Evolutionary conservation across 2,113 vertebrate species (phyloP).

Genomic region (Ptyas mucosa): DNA sequence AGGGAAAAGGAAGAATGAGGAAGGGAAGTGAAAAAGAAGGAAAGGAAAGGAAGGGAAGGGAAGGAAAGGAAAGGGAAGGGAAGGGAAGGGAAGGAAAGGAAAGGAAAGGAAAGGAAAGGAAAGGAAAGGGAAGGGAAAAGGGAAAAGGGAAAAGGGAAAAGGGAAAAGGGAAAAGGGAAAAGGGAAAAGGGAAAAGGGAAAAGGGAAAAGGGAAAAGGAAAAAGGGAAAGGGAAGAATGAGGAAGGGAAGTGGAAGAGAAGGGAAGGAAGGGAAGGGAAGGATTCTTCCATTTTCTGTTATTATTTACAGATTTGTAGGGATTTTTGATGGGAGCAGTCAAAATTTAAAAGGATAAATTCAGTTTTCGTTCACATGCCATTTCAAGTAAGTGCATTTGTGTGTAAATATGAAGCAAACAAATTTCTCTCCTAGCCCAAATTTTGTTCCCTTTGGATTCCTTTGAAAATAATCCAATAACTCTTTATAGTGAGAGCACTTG

Average conservation of each 20-base stretch:
- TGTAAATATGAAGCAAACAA: not conserved
- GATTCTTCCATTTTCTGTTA: not conserved
- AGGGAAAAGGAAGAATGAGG: too few species aligned
- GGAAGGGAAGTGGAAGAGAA: not conserved
- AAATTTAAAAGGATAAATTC: not conserved
- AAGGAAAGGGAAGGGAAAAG: too few species aligned
- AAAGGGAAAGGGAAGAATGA: not conserved
- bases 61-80: not conserved
- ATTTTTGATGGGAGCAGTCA: not conserved
- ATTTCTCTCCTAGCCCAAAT: not conserved
- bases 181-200: slow-evolving; percentile 14
- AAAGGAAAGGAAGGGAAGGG: not conserved
- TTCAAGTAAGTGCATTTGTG: not conserved
- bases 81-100: not conserved
- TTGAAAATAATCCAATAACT: not conserved
- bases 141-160: slow-evolving; percentile 3
- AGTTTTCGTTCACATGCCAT: not conserved
- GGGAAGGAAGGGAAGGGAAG: not conserved
- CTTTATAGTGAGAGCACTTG: not conserved
- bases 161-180: not conserved
- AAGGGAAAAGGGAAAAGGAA: not conserved
- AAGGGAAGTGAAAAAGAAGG: too few species aligned
- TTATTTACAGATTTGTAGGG: not conserved
- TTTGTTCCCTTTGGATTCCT: not conserved
- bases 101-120: too few species aligned